Conservation (phyloP, 2,113 vertebrate genomes). For the Eurystomus gularis region DNA sequence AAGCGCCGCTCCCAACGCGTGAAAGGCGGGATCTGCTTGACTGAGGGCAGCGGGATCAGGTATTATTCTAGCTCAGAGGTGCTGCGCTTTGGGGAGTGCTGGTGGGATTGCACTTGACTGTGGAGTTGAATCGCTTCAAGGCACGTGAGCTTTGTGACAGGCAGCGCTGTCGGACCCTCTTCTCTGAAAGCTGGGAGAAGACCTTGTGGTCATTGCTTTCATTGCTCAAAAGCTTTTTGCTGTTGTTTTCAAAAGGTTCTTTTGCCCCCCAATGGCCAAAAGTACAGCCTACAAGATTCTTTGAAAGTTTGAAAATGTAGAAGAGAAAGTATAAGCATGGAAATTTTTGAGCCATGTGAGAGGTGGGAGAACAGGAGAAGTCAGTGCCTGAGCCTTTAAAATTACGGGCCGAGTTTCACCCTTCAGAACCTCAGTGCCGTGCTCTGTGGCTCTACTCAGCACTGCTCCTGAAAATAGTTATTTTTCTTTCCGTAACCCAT, state of each 20-base stretch:
- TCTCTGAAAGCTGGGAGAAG: not conserved
- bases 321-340: not conserved
- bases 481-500: not conserved
- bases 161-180: not conserved
- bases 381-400: not conserved
- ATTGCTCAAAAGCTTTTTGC: not conserved
- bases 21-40: not conserved
- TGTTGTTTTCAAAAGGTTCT: not conserved
- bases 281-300: not conserved
- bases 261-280: not conserved
- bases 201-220: not conserved
- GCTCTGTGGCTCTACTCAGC: not conserved
- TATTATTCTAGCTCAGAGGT: not conserved
- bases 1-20: not conserved
- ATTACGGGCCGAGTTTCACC: not conserved
- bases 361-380: not conserved
- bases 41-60: not conserved
- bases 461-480: fast-evolving
- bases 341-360: fast-evolving
- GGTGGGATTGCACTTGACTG: not conserved
- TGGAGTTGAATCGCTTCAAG: not conserved
- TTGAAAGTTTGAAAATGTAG: not conserved
- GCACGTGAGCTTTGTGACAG: not conserved
- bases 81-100: not conserved
- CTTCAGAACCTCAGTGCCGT: not conserved